Conservation (phyloP, 2,888 invertebrate genomes). For the Cylindroiulus punctatus region DNA sequence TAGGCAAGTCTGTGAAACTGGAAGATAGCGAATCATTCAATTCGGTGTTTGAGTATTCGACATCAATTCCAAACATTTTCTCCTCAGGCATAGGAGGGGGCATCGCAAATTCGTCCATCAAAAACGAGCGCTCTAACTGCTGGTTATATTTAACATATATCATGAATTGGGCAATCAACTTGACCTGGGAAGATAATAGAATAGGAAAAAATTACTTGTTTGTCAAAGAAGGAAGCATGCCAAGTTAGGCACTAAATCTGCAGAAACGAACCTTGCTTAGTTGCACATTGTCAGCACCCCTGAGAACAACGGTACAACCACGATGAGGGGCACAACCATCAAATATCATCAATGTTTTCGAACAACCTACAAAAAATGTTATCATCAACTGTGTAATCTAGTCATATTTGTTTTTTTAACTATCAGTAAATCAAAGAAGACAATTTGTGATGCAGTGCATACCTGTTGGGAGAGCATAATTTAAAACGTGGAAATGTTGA, state of each 20-base stretch:
- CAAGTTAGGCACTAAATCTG: background rate
- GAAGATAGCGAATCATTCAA: background rate
- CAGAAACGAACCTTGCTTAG: slow-evolving; percentile 70
- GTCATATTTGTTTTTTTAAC: background rate
- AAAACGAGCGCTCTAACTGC: slow-evolving; percentile 89
- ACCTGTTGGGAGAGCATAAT: slow-evolving; percentile 64
- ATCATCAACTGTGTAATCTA: background rate
- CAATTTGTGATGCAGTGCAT: slow-evolving; percentile 54
- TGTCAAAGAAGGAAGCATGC: no score
- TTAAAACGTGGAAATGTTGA: slow-evolving; percentile 78
- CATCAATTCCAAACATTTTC: slow-evolving; percentile 57
- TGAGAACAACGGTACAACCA: slow-evolving; percentile 86
- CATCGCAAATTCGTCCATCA: slow-evolving; percentile 85
- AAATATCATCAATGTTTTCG: slow-evolving; percentile 91
- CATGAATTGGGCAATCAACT: slow-evolving; percentile 83
- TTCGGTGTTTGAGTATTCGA: background rate
- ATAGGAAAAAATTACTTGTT: background rate
- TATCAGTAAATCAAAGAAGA: background rate
- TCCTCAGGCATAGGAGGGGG: slow-evolving; percentile 69
- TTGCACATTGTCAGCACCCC: slow-evolving; percentile 80
- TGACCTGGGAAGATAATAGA: slow-evolving; percentile 69
- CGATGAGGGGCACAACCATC: slow-evolving; percentile 88
- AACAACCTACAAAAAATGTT: slow-evolving; percentile 62
- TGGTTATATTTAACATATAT: slow-evolving; percentile 89
- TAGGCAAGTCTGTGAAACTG: background rate